phyloP scores from a whole-genome alignment of 64 coral and sea anemone species.

The Catalaphyllia jardinei region DNA sequence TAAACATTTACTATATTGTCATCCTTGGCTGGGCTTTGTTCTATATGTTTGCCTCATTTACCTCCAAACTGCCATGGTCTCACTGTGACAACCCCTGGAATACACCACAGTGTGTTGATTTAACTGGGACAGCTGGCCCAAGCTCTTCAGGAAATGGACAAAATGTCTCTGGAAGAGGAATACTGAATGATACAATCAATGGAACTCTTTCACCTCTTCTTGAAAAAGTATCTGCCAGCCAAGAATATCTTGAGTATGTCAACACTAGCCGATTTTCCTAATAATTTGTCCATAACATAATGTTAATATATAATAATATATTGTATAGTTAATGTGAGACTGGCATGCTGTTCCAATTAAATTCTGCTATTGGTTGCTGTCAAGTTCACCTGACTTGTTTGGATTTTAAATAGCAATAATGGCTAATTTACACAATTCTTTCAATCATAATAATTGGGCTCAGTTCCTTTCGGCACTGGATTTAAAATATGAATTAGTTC shows the following conservation, averaged over 20 bases:
- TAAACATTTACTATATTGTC: slow-evolving; percentile 85
- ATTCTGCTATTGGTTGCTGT: no score
- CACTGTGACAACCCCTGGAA: slow-evolving; percentile 86
- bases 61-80: slow-evolving; percentile 75
- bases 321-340: no score
- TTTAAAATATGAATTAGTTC: no score
- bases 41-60: slow-evolving; percentile 86
- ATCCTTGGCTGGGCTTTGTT: slow-evolving; percentile 78
- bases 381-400: no score
- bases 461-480: no score
- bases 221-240: slow-evolving; percentile 24
- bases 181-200: background rate
- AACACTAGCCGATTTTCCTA: background rate
- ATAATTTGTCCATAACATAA: background rate
- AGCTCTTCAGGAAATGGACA: background rate
- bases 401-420: no score
- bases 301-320: no score
- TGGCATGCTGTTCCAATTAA: no score
- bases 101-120: slow-evolving; percentile 62
- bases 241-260: slow-evolving; percentile 86
- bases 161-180: slow-evolving; percentile 13
- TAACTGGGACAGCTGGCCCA: background rate
- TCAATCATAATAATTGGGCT: no score
- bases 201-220: background rate
- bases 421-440: no score